Evolutionary conservation across 1,140 invertebrate genomes (phyloP).

Genomic region (Euura lappo): DNA sequence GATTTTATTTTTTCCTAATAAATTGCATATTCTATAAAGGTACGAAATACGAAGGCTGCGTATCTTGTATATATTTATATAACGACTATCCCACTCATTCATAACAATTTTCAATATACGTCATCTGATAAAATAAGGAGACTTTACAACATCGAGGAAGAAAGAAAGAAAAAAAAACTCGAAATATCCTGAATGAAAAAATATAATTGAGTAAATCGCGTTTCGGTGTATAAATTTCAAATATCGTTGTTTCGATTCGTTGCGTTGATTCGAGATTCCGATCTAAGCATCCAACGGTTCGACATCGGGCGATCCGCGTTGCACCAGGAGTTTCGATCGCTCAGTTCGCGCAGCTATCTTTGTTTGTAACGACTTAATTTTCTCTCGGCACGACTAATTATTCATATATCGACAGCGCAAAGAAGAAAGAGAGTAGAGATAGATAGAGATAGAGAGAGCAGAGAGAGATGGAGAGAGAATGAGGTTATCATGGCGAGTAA

Average conservation of each 20-base stretch:
- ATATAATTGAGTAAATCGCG: background rate
- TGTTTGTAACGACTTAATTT: constrained; percentile 83
- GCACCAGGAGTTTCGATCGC: constrained; percentile 84
- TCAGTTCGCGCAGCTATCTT: constrained; percentile 87
- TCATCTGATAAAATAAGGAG: background rate
- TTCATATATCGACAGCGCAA: constrained; percentile 24
- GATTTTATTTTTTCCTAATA: background rate
- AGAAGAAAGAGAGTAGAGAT: constrained; percentile 15
- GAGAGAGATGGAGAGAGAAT: constrained; percentile 34
- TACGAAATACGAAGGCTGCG: constrained; percentile 6
- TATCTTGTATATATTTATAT: background rate
- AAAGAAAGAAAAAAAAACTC: background rate
- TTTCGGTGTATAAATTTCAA: background rate
- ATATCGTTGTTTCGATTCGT: background rate
- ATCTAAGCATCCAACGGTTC: constrained; percentile 70
- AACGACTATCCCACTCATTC: background rate
- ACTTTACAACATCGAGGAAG: background rate
- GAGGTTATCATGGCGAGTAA: constrained; percentile 20
- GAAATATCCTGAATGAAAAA: background rate
- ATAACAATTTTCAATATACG: constrained; percentile 4
- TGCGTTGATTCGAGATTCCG: constrained; percentile 18
- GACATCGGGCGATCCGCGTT: constrained; percentile 82
- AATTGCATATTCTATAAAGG: background rate
- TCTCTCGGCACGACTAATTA: constrained; percentile 80
- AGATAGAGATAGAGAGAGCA: constrained; percentile 20